Percentiles rank a stretch among this genome's conserved stretches.
Conservation (phyloP, 2,113 vertebrate genomes). For the Galeopterus variegatus region DNA sequence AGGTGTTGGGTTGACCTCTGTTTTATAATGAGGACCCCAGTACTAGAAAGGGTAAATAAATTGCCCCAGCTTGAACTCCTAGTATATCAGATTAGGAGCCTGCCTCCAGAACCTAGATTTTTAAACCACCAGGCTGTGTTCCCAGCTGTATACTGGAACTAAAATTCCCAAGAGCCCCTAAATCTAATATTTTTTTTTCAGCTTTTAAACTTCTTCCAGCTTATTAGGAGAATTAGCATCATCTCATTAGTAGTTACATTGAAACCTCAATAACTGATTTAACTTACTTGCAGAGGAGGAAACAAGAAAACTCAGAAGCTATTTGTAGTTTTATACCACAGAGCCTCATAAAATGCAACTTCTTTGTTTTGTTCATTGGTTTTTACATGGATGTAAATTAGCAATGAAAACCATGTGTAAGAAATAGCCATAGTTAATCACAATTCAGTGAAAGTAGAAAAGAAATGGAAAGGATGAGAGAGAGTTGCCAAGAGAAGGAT, state of each 20-base stretch:
- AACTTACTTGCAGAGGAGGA: conserved; percentile 63
- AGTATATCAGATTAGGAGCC: conserved; percentile 3
- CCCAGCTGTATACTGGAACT: neutral
- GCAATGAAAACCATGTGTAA: conserved; percentile 76
- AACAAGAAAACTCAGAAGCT: conserved; percentile 55
- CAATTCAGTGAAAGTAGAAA: neutral
- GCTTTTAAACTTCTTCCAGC: conserved; percentile 52
- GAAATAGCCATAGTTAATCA: neutral
- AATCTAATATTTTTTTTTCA: conserved; percentile 18
- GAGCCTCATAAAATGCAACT: conserved; percentile 62
- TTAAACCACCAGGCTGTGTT: neutral
- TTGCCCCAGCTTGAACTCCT: neutral
- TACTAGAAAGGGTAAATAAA: neutral
- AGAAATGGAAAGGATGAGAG: neutral
- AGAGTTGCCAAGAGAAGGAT: neutral
- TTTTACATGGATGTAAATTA: conserved; percentile 74
- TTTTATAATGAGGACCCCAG: conserved; percentile 4
- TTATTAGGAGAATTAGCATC: conserved; percentile 51
- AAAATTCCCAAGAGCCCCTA: neutral
- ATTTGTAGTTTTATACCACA: conserved; percentile 71
- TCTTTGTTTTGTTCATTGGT: conserved; percentile 71
- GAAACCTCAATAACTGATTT: conserved; percentile 69
- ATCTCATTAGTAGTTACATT: conserved; percentile 72
- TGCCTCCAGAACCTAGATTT: neutral
- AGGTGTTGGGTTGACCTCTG: neutral